Base-by-base conservation (phyloP, 2,797 vertebrate genomes). In the Odontamblyopus lacepedii region DNA sequence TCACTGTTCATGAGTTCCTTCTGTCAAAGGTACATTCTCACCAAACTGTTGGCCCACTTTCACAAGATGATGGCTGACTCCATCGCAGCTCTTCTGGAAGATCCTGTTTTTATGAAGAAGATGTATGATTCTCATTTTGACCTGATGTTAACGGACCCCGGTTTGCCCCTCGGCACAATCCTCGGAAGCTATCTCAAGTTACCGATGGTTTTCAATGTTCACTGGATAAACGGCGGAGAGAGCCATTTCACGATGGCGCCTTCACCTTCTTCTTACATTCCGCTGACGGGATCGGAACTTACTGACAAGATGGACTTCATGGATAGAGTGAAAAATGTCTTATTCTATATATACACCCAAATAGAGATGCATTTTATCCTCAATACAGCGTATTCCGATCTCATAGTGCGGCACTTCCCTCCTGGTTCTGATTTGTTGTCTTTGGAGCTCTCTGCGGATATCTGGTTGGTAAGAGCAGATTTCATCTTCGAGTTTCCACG, bases 401-500 rank as follows among this genome's bases (percentile, higher is more conserved):
- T 92, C 0, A 6, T 92, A 11, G 62, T 75, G 19, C 74, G 68
- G 0, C 82, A 91, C 73, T 92, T 92, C 60, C 90, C 88, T 30
- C 86, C 90, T 13, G 89, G 87, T 3, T 85, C 90, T 0, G 82
- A 89, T 29, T 27, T 93, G 63, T 16, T 88, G 35, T 85, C 88
- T 48, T 66, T 93, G 73, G 5, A 89, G 78, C 71, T 0, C 4
- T 63, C 77, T 4, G 92, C 89, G 2, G 91, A 93, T 48, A 78
- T 95, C 27, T 94, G 92, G 88, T 66, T 94, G 19, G 73, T 93
- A 18, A 88, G 92, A 71, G 32, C 78, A 0, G 88, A 95, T 71
- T 94, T 93, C 79, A 78, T 92, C 29, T 92, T 94, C 13, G 93
- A 94, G 59, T 93, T 94, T 72, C 92, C 92, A 2, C 83, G 91